A percentile compares a stretch with the other conserved stretches of the same genome.
These are phyloP conservation scores for Zelostemma sp. DNA, from an alignment of 1,140 invertebrate species.

Conservation along the genomic window DNA sequence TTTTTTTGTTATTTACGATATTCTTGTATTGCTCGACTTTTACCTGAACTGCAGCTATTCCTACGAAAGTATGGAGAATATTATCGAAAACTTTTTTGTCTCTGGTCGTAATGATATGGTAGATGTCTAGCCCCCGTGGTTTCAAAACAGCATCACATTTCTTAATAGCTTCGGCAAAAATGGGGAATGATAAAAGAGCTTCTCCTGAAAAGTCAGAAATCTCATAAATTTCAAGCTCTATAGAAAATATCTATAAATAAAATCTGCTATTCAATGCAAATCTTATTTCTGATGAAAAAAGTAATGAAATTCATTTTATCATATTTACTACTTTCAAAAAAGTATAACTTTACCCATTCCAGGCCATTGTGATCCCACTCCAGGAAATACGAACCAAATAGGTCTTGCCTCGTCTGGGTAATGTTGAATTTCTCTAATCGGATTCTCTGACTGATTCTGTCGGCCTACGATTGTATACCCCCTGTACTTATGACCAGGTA, in stretches of 20 bases:
- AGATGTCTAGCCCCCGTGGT: slow-evolving; percentile 83
- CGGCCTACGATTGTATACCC: slow-evolving; percentile 72
- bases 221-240: too few relatives aligned
- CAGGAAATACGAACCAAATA: slow-evolving; percentile 91
- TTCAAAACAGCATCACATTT: slow-evolving; percentile 80
- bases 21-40: too few relatives aligned
- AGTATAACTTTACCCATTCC: too few relatives aligned
- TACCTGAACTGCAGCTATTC: slow-evolving; percentile 89
- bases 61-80: slow-evolving; percentile 89
- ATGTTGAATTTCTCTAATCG: slow-evolving; percentile 71
- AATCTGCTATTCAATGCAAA: background rate
- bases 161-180: slow-evolving; percentile 75
- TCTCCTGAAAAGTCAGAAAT: slow-evolving; percentile 44
- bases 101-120: slow-evolving; percentile 81
- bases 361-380: too few relatives aligned
- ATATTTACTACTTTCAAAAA: too few relatives aligned
- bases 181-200: slow-evolving; percentile 74
- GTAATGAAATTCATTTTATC: too few relatives aligned
- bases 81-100: slow-evolving; percentile 84
- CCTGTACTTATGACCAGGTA: too few relatives aligned
- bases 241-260: background rate
- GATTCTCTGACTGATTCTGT: slow-evolving; percentile 54
- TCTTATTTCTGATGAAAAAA: background rate
- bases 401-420: slow-evolving; percentile 76
- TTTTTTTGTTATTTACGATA: too few relatives aligned